Base-by-base conservation (phyloP, 2,888 invertebrate genomes). In the Apocheima hispidaria region DNA sequence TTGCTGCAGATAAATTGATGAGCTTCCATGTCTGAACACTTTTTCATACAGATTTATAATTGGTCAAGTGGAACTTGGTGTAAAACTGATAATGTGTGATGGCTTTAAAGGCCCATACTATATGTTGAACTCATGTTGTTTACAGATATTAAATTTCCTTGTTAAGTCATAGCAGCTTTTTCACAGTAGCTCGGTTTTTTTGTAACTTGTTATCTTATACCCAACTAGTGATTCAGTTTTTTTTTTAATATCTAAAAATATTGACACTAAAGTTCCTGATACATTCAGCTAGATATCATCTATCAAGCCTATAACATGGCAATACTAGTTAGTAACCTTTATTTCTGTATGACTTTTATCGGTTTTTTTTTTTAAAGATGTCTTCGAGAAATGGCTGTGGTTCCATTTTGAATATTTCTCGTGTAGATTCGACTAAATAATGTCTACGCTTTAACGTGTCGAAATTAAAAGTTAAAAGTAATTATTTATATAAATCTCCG, bases 361-460 rank as follows among this genome's bases (percentile, higher is more conserved):
- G 12, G 4, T 21, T 21, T 21, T 3, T 3, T 33, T 52, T 52
- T 23, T n/a, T n/a, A n/a, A n/a, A 40, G 26, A 52, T 30, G 33
- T 30, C 21, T 43, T 33, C 41, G 66, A 66, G 65, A 68, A 66
- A 68, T 65, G 72, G 72, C 72, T 74, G 74, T 74, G 72, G 64
- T 67, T 57, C 28, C 60, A 43, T 65, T 62, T 65, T 61, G 62
- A 60, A 65, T 66, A 40, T 69, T 70, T 66, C 67, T 71, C 58
- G 59, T 64, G 48, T 63, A 58, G 49, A 20, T 52, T 43, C 40
- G 12, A 20, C 21, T 36, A 18, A 43, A 18, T 26, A 36, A n/a
- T n/a, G n/a, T 1, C 14, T 16, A 7, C 10, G 26, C 14, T 33
- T 23, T 16, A 43, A 43, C 20, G 33, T 43, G 53, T 52, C 33